phyloP scores from a whole-genome alignment of 2,888 invertebrate genomes.

The Eupelmus urozonus region DNA sequence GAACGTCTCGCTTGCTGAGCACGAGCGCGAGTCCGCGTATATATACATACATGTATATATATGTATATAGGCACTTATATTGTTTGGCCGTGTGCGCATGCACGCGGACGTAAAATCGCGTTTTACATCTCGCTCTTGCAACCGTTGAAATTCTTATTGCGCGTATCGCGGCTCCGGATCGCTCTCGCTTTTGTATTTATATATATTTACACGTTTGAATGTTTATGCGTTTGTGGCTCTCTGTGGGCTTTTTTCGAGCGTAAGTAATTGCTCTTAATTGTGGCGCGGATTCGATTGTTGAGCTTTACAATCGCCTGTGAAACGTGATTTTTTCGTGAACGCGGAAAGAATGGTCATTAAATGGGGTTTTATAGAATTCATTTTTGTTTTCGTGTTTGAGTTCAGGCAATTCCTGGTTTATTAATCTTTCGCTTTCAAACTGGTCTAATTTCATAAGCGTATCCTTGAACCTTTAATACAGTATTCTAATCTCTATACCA shows the following conservation, averaged over 20 bases:
- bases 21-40: neutral
- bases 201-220: neutral
- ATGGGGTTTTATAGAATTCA: no score
- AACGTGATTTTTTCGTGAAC: neutral
- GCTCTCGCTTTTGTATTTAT: neutral
- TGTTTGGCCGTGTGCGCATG: neutral
- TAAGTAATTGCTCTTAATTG: no score
- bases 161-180: neutral
- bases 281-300: neutral
- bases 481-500: no score
- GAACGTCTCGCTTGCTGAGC: slow-evolving; percentile 47
- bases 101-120: slow-evolving; percentile 8
- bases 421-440: no score
- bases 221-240: neutral
- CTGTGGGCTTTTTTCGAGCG: no score
- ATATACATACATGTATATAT: neutral
- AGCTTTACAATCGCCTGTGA: neutral
- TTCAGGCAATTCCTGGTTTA: no score
- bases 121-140: slow-evolving; percentile 5
- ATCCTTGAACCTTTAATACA: no score
- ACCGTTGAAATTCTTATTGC: slow-evolving; percentile 20
- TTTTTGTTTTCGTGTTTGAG: no score
- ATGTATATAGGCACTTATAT: slow-evolving; percentile 4
- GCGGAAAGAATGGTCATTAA: no score
- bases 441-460: no score